Conservation (phyloP, 30 jellyfish, hydroid and myxozoan genomes). For the Nemopilema nomurai region DNA sequence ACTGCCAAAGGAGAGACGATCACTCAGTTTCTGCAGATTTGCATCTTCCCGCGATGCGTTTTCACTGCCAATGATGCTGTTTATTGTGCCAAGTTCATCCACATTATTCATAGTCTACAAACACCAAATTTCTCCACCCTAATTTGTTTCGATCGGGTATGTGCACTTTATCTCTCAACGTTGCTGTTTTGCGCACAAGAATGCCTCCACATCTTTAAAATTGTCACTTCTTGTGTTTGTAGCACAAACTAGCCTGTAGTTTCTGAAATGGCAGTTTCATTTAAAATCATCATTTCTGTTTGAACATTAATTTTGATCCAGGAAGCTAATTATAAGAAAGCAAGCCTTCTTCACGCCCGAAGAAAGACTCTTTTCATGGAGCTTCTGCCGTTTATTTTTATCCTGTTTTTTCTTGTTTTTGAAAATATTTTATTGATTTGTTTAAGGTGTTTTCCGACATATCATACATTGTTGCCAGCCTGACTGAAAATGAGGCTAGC, state of each 20-base stretch:
- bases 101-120: constrained; percentile 81
- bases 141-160: constrained; percentile 90
- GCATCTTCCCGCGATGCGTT: constrained; percentile 97
- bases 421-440: no score
- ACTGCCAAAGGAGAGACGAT: constrained; percentile 93
- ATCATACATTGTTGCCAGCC: constrained; percentile 94
- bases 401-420: not conserved
- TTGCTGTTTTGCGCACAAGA: not conserved
- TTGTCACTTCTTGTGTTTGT: no score
- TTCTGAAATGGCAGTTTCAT: no score
- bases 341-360: no score
- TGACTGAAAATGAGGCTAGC: constrained; percentile 98
- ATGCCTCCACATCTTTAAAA: no score
- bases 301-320: no score
- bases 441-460: constrained; percentile 93
- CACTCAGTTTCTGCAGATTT: constrained; percentile 91
- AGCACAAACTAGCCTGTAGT: no score
- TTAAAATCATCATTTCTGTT: no score
- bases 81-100: constrained; percentile 95
- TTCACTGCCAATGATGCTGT: constrained; percentile 97
- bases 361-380: not conserved
- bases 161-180: constrained; percentile 2
- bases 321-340: no score
- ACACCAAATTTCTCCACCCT: constrained; percentile 92
- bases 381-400: not conserved